Evolutionary conservation across 2,888 invertebrate species (phyloP).

Genomic region (Drosophila diplacantha): DNA sequence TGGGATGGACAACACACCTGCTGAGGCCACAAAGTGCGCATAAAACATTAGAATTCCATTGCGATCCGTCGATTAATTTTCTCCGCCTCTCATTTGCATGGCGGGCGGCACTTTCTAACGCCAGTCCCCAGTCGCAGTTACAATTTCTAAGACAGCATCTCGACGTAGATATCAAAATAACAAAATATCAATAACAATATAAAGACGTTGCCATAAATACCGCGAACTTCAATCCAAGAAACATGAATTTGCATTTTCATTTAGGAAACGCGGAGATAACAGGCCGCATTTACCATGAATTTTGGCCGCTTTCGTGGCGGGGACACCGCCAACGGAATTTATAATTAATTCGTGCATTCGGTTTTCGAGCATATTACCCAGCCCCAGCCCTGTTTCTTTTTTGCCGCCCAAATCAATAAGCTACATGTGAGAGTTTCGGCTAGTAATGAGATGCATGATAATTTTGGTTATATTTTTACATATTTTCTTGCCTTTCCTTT

Average conservation of each 20-base stretch:
- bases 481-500: conserved; percentile 4
- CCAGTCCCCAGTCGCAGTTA: neutral
- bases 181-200: neutral
- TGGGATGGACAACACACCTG: neutral
- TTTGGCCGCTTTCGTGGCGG: conserved; percentile 58
- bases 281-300: conserved; percentile 32
- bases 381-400: conserved; percentile 2
- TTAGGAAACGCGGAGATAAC: conserved; percentile 12
- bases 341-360: conserved; percentile 68
- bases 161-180: neutral
- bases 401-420: conserved; percentile 58
- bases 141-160: conserved; percentile 21
- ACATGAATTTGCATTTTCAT: conserved; percentile 26
- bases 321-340: conserved; percentile 62
- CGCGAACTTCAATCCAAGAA: conserved; percentile 49
- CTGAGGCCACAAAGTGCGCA: conserved; percentile 36
- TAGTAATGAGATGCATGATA: conserved; percentile 60
- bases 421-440: conserved; percentile 51
- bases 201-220: conserved; percentile 14
- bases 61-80: conserved; percentile 25
- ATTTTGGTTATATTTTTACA: neutral
- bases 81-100: conserved; percentile 35
- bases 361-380: conserved; percentile 34
- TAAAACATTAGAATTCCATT: conserved; percentile 46
- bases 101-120: conserved; percentile 31